phyloP scores from a whole-genome alignment of 2,797 vertebrate species.

The Thaleichthys pacificus region DNA sequence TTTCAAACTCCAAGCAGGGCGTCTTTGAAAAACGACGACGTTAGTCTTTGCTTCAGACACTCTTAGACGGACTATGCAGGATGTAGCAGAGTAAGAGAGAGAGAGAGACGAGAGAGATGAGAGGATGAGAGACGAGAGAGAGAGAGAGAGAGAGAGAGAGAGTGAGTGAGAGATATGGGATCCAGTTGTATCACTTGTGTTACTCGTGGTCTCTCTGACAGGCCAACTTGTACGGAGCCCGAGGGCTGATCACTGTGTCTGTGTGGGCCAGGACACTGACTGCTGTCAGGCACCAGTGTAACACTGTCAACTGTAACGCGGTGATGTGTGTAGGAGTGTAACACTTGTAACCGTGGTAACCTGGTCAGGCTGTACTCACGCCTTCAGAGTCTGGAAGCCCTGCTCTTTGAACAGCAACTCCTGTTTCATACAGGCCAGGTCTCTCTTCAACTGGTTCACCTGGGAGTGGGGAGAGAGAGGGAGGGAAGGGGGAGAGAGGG shows the following conservation, averaged over 20 bases:
- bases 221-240: too few species aligned
- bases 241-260: too few species aligned
- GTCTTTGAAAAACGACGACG: neutral
- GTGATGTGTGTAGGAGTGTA: neutral
- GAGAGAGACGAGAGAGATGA: neutral
- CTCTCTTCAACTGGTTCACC: slow-evolving; percentile 96
- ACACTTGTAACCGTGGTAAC: slow-evolving; percentile 11
- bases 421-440: slow-evolving; percentile 92
- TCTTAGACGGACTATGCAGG: neutral
- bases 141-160: too few species aligned
- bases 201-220: too few species aligned
- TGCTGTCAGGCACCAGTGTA: neutral
- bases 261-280: too few species aligned
- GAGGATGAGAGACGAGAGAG: neutral
- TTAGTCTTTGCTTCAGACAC: neutral
- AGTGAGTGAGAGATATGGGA: too few species aligned
- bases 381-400: slow-evolving; percentile 91
- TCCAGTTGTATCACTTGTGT: too few species aligned
- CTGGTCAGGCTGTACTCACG: slow-evolving; percentile 78
- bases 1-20: slow-evolving; percentile 33
- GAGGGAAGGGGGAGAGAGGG: neutral
- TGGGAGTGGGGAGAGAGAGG: slow-evolving; percentile 49
- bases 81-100: too few species aligned
- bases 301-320: neutral
- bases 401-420: slow-evolving; percentile 95